These are phyloP conservation scores for Phaedon cochleariae DNA, from an alignment of 2,888 invertebrate species.

Conservation along the genomic window DNA sequence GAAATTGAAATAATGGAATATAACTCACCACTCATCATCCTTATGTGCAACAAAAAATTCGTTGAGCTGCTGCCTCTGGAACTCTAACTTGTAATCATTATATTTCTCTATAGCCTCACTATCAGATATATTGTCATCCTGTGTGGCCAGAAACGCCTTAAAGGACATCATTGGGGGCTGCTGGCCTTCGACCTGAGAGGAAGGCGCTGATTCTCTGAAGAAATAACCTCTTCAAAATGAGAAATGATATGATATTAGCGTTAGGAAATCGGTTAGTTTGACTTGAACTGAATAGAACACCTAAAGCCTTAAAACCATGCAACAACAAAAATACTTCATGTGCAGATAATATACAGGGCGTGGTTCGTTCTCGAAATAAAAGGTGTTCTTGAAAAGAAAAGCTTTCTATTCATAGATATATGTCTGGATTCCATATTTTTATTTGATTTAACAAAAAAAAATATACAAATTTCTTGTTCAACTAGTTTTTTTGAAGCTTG, in stretches of 20 bases:
- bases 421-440: too few relatives aligned
- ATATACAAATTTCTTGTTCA: too few relatives aligned
- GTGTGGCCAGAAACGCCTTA: slow-evolving; percentile 94
- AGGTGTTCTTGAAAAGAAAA: too few relatives aligned
- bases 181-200: slow-evolving; percentile 64
- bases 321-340: not conserved
- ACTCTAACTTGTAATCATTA: slow-evolving; percentile 98
- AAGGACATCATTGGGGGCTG: slow-evolving; percentile 97
- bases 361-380: too few relatives aligned
- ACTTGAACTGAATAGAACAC: slow-evolving; percentile 28
- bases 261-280: not conserved
- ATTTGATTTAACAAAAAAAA: too few relatives aligned
- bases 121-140: slow-evolving; percentile 97
- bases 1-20: not conserved
- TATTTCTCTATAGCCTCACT: slow-evolving; percentile 96
- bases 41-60: slow-evolving; percentile 99
- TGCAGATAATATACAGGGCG: not conserved
- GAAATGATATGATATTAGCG: slow-evolving; percentile 16
- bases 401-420: too few relatives aligned
- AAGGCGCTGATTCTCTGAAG: slow-evolving; percentile 65
- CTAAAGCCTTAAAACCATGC: slow-evolving; percentile 36
- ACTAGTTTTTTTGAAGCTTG: too few relatives aligned
- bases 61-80: slow-evolving; percentile 93
- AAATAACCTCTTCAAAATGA: slow-evolving; percentile 39
- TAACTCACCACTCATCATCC: slow-evolving; percentile 97